A percentile compares a stretch with the other conserved stretches of the same genome.
These are phyloP conservation scores for Manacus vitellinus DNA, from an alignment of 2,113 vertebrate species.

Conservation along the genomic window DNA sequence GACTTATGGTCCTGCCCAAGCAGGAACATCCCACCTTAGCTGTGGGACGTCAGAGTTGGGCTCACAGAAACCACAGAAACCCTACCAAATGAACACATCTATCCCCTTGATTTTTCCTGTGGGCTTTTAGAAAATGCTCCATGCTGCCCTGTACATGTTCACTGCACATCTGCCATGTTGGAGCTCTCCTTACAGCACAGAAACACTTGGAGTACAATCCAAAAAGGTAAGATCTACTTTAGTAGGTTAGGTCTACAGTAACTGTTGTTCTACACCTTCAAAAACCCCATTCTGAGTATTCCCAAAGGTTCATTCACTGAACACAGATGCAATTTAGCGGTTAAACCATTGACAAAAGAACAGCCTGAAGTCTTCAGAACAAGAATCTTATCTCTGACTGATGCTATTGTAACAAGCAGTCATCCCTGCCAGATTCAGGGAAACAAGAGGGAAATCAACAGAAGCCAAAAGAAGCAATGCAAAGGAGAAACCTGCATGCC, in stretches of 20 bases:
- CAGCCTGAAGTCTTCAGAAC: neutral
- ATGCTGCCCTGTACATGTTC: neutral
- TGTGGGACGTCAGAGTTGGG: neutral
- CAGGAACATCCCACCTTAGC: accelerated
- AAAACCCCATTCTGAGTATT: neutral
- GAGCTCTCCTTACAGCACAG: neutral
- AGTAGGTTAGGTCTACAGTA: neutral
- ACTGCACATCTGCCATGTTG: accelerated
- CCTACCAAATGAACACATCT: neutral
- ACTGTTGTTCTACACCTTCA: neutral
- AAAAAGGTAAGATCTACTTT: neutral
- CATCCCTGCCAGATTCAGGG: neutral
- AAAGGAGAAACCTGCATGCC: neutral
- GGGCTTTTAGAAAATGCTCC: neutral
- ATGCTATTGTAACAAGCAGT: neutral
- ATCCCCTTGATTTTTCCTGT: neutral
- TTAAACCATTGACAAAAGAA: neutral
- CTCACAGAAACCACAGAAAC: neutral
- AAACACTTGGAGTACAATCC: neutral
- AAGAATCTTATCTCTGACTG: neutral
- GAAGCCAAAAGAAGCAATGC: neutral
- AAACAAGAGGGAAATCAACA: neutral
- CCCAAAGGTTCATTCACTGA: neutral
- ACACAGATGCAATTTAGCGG: neutral
- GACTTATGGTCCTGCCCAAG: neutral